Evolutionary conservation across 2,888 invertebrate species (phyloP), one percentile per base, ranked within the genome.

Genomic region (Drosophila silvestris): DNA sequence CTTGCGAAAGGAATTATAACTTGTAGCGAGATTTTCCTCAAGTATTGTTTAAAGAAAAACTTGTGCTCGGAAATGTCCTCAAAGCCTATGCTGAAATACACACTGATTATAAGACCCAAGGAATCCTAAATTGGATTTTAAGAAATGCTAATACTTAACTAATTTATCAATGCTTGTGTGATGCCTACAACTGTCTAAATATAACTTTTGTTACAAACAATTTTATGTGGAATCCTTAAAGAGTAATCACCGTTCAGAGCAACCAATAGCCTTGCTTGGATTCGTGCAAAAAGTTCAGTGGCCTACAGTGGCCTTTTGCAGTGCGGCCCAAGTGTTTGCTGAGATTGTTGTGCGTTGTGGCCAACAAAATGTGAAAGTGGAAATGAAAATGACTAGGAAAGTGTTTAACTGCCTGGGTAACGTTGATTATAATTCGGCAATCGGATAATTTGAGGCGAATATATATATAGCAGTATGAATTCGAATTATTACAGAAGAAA

Each of bases 371-470:
- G 68, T 22, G 7, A 47, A 47, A 22, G 14, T 14, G 14, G 22
- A n/a, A 41, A 70, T 74, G 66, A 70, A 70, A 76, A 77, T 77
- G 63, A 70, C 77, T 64, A 69, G 69, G 52, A 76, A 73, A 73
- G 73, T 79, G 80, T 73, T 79, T 76, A 67, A 66, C 69, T 70
- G 63, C 9, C 59, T 41, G 44, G 3, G 51, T n/a, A 22, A 14
- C 1, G 22, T 44, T 44, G 5, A 22, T 5, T 5, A 22, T 44
- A 47, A 47, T 47, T 26, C 26, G 26, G 16, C 9, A 9, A 47
- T 9, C 9, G 0, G 5, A 26, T 26, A 16, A 47, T n/a, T 41
- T 41, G 19, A n/a, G 4, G 9, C 5, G 19, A 39, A 19, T 19
- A 39, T 19, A 39, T 19, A 39, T 2, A 35, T 26, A 26, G 35